Evolutionary conservation across 1,140 invertebrate genomes (phyloP).

Genomic region (Goniozus legneri): DNA sequence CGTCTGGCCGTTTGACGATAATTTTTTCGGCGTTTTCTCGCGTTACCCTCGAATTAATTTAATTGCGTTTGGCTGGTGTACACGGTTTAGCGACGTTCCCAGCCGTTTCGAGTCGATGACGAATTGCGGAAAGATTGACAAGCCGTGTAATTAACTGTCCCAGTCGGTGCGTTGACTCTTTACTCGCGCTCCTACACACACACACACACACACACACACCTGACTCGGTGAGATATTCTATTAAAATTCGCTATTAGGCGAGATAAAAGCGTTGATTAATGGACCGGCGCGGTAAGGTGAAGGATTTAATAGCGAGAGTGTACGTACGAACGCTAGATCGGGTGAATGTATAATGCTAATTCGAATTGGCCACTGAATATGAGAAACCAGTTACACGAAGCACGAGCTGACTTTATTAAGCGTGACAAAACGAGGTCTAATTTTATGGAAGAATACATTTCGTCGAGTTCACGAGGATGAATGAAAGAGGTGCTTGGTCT

Average conservation of each 20-base stretch:
- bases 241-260: conserved; percentile 29
- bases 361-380: conserved; percentile 29
- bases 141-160: too few relatives aligned
- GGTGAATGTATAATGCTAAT: conserved; percentile 31
- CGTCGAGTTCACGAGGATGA: too few relatives aligned
- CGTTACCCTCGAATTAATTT: too few relatives aligned
- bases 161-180: too few relatives aligned
- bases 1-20: too few relatives aligned
- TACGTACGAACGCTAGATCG: conserved; percentile 19
- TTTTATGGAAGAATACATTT: conserved; percentile 26
- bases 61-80: too few relatives aligned
- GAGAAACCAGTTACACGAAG: conserved; percentile 28
- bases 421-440: conserved; percentile 30
- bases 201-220: conserved; percentile 1
- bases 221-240: conserved; percentile 13
- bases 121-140: too few relatives aligned
- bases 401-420: conserved; percentile 28
- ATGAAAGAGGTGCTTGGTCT: too few relatives aligned
- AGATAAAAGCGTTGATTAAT: conserved; percentile 30
- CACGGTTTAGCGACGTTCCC: too few relatives aligned
- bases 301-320: conserved; percentile 19
- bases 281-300: conserved; percentile 13
- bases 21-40: too few relatives aligned
- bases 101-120: too few relatives aligned
- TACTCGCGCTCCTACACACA: too few relatives aligned